Evolutionary conservation across 2,888 invertebrate genomes (phyloP).

Genomic region (Anoplius nigerrimus): DNA sequence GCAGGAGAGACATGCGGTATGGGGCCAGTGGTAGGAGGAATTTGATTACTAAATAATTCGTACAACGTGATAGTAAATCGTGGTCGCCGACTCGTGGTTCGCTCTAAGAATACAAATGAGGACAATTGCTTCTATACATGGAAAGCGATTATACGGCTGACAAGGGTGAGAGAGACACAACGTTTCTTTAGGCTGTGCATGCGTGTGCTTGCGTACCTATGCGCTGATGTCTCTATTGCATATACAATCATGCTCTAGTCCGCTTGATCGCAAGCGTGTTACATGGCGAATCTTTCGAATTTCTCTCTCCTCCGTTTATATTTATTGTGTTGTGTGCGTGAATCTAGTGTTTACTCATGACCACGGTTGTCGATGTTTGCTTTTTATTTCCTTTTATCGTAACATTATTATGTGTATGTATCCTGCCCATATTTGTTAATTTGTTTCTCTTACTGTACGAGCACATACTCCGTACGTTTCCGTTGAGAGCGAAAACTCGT

Average conservation of each 20-base stretch:
- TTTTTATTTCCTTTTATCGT: slow-evolving; percentile 13
- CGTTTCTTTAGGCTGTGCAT: too few relatives aligned
- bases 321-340: too few relatives aligned
- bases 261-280: background rate
- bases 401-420: too few relatives aligned
- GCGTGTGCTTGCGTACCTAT: too few relatives aligned
- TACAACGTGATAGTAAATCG: slow-evolving; percentile 74
- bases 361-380: background rate
- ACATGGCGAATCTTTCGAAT: background rate
- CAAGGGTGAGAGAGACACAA: too few relatives aligned
- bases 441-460: background rate
- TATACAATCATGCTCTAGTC: background rate
- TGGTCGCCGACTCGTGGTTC: slow-evolving; percentile 56
- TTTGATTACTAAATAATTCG: slow-evolving; percentile 75
- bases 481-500: slow-evolving; percentile 41
- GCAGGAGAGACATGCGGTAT: background rate
- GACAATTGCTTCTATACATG: slow-evolving; percentile 62
- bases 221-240: too few relatives aligned
- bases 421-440: too few relatives aligned
- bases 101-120: slow-evolving; percentile 75
- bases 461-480: background rate
- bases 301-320: too few relatives aligned
- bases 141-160: background rate
- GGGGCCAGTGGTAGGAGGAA: slow-evolving; percentile 57
- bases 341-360: too few relatives aligned